A percentile compares a stretch with the other conserved stretches of the same genome.
Evolutionary conservation across 2,797 vertebrate genomes (phyloP).

Genomic region (Alosa sapidissima): DNA sequence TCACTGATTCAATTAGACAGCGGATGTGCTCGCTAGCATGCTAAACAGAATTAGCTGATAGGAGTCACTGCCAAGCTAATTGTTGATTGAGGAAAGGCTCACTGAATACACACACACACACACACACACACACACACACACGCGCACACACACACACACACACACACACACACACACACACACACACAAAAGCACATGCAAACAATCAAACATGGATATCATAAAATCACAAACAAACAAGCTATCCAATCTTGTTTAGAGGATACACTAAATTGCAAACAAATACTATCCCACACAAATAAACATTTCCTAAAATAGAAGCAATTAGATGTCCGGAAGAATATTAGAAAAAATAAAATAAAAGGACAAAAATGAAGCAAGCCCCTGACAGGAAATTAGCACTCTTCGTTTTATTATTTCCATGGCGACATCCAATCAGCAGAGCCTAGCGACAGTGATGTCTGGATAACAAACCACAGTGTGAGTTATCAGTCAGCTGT

Average conservation of each 20-base stretch:
- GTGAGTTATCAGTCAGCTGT: constrained; percentile 19
- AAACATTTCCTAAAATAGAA: background rate
- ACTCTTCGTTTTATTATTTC: constrained; percentile 34
- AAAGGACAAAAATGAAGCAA: background rate
- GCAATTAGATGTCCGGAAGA: background rate
- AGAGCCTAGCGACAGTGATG: background rate
- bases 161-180: background rate
- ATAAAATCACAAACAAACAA: background rate
- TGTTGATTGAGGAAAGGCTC: constrained; percentile 35
- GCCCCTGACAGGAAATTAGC: constrained; percentile 12
- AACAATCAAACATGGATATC: background rate
- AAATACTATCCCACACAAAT: background rate
- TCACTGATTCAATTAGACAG: constrained; percentile 54
- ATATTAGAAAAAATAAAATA: background rate
- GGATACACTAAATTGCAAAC: background rate
- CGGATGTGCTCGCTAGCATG: constrained; percentile 41
- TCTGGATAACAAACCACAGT: constrained; percentile 4
- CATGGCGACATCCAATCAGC: constrained; percentile 27
- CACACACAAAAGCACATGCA: background rate
- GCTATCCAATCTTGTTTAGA: background rate
- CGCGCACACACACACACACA: background rate
- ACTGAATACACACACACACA: constrained; percentile 26
- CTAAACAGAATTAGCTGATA: constrained; percentile 41
- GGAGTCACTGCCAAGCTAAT: constrained; percentile 39
- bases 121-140: background rate